Evolutionary conservation across 2,797 vertebrate genomes (phyloP).

Genomic region (Microctenopoma lineatum): DNA sequence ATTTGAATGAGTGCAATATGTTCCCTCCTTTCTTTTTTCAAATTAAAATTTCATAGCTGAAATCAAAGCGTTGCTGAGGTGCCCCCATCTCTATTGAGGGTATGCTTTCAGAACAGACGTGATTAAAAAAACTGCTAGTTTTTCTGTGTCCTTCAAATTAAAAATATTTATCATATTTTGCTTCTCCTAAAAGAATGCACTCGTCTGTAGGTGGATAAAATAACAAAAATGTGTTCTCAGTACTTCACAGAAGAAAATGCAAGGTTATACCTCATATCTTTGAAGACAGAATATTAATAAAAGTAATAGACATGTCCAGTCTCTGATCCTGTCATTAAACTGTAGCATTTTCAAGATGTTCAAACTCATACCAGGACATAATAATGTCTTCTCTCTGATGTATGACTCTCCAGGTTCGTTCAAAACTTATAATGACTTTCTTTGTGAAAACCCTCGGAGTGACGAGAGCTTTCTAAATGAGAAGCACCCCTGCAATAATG

Average conservation of each 20-base stretch:
- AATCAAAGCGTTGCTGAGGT: slow-evolving; percentile 81
- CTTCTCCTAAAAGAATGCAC: slow-evolving; percentile 29
- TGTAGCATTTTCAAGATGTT: slow-evolving; percentile 49
- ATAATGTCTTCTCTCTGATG: slow-evolving; percentile 58
- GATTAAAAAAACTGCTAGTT: slow-evolving; percentile 55
- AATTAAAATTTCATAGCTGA: slow-evolving; percentile 85
- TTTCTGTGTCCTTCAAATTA: slow-evolving; percentile 65
- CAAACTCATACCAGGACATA: slow-evolving; percentile 41
- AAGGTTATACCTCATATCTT: slow-evolving; percentile 29
- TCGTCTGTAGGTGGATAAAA: slow-evolving; percentile 49
- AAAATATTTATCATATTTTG: slow-evolving; percentile 62
- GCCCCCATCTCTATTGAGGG: slow-evolving; percentile 70
- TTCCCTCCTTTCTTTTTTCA: slow-evolving; percentile 77
- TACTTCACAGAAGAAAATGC: slow-evolving; percentile 9
- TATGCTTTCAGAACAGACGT: slow-evolving; percentile 61
- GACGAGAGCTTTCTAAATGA: slow-evolving; percentile 76
- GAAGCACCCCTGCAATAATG: slow-evolving; percentile 72
- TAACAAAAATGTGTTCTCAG: slow-evolving; percentile 15
- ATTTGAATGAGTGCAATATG: slow-evolving; percentile 85
- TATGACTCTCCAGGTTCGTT: slow-evolving; percentile 64
- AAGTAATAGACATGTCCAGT: slow-evolving; percentile 22
- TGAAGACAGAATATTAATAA: slow-evolving; percentile 19
- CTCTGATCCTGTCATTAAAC: slow-evolving; percentile 31
- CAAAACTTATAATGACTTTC: slow-evolving; percentile 81
- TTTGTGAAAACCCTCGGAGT: slow-evolving; percentile 73